These are phyloP conservation scores for Aplysina aerophoba DNA, from an alignment of 37 sponge, comb jelly and placozoan species.

Conservation along the genomic window DNA sequence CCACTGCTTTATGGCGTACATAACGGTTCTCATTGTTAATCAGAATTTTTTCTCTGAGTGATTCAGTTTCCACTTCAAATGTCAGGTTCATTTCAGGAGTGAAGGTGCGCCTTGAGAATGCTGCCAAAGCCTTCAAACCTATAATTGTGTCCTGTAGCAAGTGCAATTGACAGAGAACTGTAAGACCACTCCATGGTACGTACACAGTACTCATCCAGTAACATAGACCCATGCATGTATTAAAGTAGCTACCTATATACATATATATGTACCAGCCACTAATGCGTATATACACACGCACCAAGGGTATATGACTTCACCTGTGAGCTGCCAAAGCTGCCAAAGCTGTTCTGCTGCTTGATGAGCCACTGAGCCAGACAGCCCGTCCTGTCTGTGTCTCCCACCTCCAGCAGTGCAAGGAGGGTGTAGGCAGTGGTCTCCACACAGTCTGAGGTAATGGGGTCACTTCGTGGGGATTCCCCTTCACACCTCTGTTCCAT, in stretches of 20 bases:
- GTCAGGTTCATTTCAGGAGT: slow-evolving; percentile 32
- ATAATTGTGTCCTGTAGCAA: slow-evolving; percentile 52
- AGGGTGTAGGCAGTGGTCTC: slow-evolving; percentile 72
- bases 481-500: slow-evolving; percentile 10
- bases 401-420: slow-evolving; percentile 45
- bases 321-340: slow-evolving; percentile 57
- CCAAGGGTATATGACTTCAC: background rate
- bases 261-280: background rate
- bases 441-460: slow-evolving; percentile 49
- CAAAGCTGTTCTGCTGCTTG: slow-evolving; percentile 45
- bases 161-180: too few species aligned
- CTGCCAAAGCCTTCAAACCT: slow-evolving; percentile 40
- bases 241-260: background rate
- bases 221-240: too few species aligned
- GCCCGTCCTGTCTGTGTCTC: slow-evolving; percentile 23
- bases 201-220: too few species aligned
- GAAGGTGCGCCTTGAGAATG: slow-evolving; percentile 38
- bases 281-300: background rate
- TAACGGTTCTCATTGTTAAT: slow-evolving; percentile 46
- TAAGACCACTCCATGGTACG: too few species aligned
- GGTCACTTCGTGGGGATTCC: background rate
- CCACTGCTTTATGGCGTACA: slow-evolving; percentile 2
- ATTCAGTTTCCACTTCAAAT: background rate
- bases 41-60: background rate
- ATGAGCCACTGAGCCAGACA: slow-evolving; percentile 68